These are phyloP conservation scores for Azorinus chamasolen DNA, from an alignment of 2,888 invertebrate genomes.

Conservation along the genomic window DNA sequence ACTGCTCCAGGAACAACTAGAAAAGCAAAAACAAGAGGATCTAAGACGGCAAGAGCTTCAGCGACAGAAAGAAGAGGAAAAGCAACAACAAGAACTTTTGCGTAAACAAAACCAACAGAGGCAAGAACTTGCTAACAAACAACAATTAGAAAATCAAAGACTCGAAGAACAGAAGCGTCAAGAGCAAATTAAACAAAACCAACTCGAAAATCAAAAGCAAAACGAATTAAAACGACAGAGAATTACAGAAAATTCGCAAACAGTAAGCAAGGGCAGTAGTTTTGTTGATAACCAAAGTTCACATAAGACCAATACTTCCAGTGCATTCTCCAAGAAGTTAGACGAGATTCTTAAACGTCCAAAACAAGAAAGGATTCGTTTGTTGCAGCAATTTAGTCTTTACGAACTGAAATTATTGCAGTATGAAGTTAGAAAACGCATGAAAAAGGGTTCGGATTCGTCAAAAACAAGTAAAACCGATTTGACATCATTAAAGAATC, in stretches of 20 bases:
- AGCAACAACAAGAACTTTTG: slow-evolving; percentile 7
- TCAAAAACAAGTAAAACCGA: too few relatives aligned
- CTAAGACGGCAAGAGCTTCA: slow-evolving; percentile 26
- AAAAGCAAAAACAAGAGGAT: slow-evolving; percentile 26
- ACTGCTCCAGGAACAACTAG: slow-evolving; percentile 16
- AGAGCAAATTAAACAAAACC: background rate
- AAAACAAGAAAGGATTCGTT: slow-evolving; percentile 30
- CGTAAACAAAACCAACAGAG: slow-evolving; percentile 8
- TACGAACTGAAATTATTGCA: slow-evolving; percentile 41
- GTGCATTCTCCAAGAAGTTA: slow-evolving; percentile 24
- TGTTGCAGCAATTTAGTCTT: slow-evolving; percentile 39
- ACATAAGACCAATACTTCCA: too few relatives aligned
- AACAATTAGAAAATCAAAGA: slow-evolving; percentile 18
- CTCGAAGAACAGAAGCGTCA: slow-evolving; percentile 17
- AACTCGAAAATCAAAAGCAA: background rate
- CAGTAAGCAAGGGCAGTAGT: too few relatives aligned
- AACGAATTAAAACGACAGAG: slow-evolving; percentile 2
- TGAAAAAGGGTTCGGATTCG: too few relatives aligned
- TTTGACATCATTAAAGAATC: too few relatives aligned
- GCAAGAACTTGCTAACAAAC: slow-evolving; percentile 21
- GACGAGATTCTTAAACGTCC: slow-evolving; percentile 33
- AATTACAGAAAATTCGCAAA: background rate
- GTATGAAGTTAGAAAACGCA: slow-evolving; percentile 21
- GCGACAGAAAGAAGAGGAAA: slow-evolving; percentile 13
- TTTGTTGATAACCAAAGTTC: too few relatives aligned